Conservation (phyloP, 1,140 invertebrate genomes). For the Drosophila subobscura region DNA sequence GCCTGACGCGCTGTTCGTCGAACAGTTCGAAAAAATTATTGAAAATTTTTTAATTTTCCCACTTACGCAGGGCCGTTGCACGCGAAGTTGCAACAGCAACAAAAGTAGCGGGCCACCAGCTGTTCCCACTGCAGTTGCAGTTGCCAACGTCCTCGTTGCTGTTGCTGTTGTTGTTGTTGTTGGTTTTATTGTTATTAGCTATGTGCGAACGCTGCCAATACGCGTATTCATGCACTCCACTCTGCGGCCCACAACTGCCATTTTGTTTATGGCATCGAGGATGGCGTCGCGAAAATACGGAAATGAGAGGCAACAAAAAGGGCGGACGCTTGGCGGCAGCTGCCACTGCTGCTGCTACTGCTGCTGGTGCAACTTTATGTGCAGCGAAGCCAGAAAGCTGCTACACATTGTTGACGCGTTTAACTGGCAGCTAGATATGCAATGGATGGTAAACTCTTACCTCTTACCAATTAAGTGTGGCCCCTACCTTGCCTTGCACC, state of each 20-base stretch:
- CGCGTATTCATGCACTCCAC: conserved; percentile 52
- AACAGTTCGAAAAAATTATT: conserved; percentile 80
- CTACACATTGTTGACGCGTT: conserved; percentile 30
- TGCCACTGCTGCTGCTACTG: conserved; percentile 14
- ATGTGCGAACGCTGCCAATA: conserved; percentile 54
- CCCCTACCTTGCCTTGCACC: no score
- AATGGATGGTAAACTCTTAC: no score
- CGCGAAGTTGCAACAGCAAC: conserved; percentile 50
- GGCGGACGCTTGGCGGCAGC: conserved; percentile 21
- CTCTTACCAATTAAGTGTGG: no score
- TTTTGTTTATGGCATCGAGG: conserved; percentile 79
- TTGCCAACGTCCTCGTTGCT: conserved; percentile 13
- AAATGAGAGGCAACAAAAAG: conserved; percentile 5
- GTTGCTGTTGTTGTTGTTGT: conserved; percentile 54
- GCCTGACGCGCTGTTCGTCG: conserved; percentile 58
- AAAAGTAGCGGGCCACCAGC: background rate
- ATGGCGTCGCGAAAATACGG: conserved; percentile 58
- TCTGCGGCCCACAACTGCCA: conserved; percentile 63
- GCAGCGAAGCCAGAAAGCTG: conserved; percentile 12
- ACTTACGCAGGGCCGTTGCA: conserved; percentile 50
- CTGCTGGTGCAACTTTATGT: conserved; percentile 70
- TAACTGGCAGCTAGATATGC: no score
- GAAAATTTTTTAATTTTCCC: conserved; percentile 78
- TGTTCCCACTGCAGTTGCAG: conserved; percentile 4
- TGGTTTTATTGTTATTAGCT: conserved; percentile 79